A percentile compares a stretch with the other conserved stretches of the same genome.
Conservation (phyloP, 2,113 vertebrate species). For the Dipodomys merriami region DNA sequence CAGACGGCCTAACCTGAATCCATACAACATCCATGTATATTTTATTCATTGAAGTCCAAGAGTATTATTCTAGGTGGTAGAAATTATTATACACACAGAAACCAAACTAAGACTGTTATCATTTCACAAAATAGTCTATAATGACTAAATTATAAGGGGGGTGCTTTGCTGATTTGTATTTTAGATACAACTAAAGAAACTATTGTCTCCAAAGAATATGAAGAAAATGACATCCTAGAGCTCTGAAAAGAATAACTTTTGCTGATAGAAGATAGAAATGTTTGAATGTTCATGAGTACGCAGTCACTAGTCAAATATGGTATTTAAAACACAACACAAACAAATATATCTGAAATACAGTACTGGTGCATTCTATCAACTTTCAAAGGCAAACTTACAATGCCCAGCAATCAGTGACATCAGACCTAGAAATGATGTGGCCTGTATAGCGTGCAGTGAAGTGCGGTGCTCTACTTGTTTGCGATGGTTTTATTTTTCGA, state of each 20-base stretch:
- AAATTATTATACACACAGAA: constrained; percentile 40
- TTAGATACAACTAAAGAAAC: constrained; percentile 51
- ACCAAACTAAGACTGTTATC: constrained; percentile 54
- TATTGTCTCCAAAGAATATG: constrained; percentile 11
- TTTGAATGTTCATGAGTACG: constrained; percentile 5
- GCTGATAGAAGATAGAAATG: constrained; percentile 57
- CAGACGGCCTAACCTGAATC: constrained; percentile 54
- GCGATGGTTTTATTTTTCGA: constrained; percentile 80
- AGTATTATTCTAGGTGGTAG: constrained; percentile 44
- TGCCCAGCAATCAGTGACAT: constrained; percentile 63
- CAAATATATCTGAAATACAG: constrained; percentile 20
- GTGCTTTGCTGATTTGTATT: constrained; percentile 25
- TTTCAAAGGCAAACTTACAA: constrained; percentile 64
- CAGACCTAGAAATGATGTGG: constrained; percentile 67
- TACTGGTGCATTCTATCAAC: constrained; percentile 34
- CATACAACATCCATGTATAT: not conserved
- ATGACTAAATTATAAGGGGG: constrained; percentile 24
- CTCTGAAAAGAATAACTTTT: constrained; percentile 63
- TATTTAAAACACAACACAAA: constrained; percentile 43
- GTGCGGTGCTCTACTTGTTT: constrained; percentile 82
- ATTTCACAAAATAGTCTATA: constrained; percentile 59
- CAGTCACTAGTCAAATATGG: constrained; percentile 16
- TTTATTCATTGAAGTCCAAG: constrained; percentile 58
- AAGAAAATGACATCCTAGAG: constrained; percentile 9
- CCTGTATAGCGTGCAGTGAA: constrained; percentile 73